Evolutionary conservation across 2,113 vertebrate species (phyloP).

Genomic region (Festucalex cinctus): DNA sequence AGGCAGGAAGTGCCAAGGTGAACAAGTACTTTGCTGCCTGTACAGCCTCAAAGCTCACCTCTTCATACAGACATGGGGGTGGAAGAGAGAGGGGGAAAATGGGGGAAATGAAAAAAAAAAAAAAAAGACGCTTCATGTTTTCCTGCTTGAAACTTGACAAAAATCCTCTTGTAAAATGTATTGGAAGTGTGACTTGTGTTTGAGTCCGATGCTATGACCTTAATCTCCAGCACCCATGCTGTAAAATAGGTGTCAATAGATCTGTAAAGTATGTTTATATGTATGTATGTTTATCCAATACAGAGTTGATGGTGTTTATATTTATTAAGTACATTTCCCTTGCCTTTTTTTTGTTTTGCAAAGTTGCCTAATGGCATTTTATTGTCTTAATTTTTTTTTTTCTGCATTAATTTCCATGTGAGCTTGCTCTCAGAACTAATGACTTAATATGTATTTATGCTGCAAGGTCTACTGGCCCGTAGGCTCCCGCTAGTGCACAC

Average conservation of each 20-base stretch:
- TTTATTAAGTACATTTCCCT: conserved; percentile 66
- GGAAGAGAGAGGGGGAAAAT: conserved; percentile 23
- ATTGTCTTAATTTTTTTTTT: conserved; percentile 62
- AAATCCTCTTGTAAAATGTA: conserved; percentile 64
- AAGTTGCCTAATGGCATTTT: conserved; percentile 64
- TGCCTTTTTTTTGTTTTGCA: conserved; percentile 61
- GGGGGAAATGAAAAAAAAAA: conserved; percentile 16
- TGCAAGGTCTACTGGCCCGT: conserved; percentile 50
- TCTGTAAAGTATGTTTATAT: conserved; percentile 75
- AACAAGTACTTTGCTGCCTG: conserved; percentile 75
- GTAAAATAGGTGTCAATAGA: conserved; percentile 66
- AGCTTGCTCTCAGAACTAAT: conserved; percentile 46
- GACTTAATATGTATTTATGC: conserved; percentile 62
- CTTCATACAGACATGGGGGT: conserved; percentile 56
- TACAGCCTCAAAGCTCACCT: conserved; percentile 74
- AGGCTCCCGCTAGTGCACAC: conserved; percentile 44
- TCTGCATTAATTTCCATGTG: conserved; percentile 45
- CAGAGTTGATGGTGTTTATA: conserved; percentile 74
- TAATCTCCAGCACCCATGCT: conserved; percentile 51
- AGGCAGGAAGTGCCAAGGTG: conserved; percentile 74
- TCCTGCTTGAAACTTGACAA: conserved; percentile 68
- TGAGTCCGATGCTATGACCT: conserved; percentile 59
- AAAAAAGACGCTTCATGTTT: conserved; percentile 58
- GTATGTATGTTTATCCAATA: conserved; percentile 73
- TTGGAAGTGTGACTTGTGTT: conserved; percentile 67